Percentiles rank a stretch among this genome's conserved stretches.
Conservation (phyloP, 2,113 vertebrate genomes). For the Anoplopoma fimbria region DNA sequence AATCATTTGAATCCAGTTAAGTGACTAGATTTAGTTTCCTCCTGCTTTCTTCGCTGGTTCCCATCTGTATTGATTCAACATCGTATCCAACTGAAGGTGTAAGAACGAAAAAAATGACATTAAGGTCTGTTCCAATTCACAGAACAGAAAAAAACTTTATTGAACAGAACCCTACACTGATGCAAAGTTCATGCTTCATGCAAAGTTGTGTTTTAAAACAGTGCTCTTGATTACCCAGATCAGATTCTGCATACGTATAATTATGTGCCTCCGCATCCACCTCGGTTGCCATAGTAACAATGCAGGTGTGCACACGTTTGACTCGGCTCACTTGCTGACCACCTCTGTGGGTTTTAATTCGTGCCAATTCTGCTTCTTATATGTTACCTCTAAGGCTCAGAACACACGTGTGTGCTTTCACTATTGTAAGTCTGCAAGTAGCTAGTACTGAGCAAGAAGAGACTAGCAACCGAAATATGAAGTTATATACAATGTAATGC, state of each 20-base stretch:
- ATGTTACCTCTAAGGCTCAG: not conserved
- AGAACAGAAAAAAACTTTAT: not conserved
- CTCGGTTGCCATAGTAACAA: slow-evolving; percentile 57
- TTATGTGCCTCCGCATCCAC: slow-evolving; percentile 4
- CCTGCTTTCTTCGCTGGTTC: not conserved
- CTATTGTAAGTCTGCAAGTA: not conserved
- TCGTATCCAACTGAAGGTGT: no score
- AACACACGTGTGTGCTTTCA: not conserved
- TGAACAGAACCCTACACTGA: not conserved
- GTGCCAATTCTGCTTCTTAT: not conserved
- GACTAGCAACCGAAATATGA: not conserved
- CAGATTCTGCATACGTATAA: not conserved
- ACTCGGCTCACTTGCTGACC: not conserved
- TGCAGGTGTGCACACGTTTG: slow-evolving; percentile 20
- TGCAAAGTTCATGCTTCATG: not conserved
- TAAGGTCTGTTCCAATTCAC: not conserved
- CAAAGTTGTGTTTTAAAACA: not conserved
- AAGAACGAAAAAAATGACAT: not conserved
- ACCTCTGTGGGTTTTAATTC: not conserved
- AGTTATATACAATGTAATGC: not conserved
- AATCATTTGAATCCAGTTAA: not conserved
- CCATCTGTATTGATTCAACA: no score
- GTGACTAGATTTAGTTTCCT: not conserved
- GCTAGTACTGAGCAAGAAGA: not conserved
- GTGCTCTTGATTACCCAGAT: not conserved